These are phyloP conservation scores for Chromoteleia sp. DNA, from an alignment of 2,888 invertebrate species.

Conservation along the genomic window DNA sequence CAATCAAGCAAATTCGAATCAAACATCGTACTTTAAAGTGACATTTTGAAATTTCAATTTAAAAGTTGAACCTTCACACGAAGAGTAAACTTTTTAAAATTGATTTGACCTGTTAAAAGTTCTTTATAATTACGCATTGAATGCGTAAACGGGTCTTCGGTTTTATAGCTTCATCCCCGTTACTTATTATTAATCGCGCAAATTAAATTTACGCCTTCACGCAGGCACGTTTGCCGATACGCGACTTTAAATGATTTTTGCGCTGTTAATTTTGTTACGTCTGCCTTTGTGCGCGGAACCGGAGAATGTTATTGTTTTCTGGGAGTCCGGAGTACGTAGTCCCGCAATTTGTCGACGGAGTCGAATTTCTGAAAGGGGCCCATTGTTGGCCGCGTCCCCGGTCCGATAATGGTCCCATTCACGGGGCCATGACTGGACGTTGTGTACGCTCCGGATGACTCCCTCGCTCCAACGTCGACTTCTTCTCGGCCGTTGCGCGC, in stretches of 20 bases:
- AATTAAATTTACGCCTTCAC: too few species aligned
- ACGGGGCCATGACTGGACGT: conserved; percentile 73
- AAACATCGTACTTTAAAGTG: too few species aligned
- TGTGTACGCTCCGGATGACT: conserved; percentile 62
- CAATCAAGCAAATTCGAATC: too few species aligned
- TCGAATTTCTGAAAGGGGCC: conserved; percentile 80
- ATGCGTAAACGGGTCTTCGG: too few species aligned
- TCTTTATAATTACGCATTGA: too few species aligned
- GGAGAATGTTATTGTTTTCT: conserved; percentile 76
- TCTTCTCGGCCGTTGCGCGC: conserved; percentile 45
- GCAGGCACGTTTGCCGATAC: not conserved
- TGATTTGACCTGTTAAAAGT: too few species aligned
- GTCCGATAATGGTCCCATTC: conserved; percentile 79
- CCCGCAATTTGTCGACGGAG: conserved; percentile 79
- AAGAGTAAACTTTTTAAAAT: too few species aligned
- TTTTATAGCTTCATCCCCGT: too few species aligned
- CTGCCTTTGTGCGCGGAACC: conserved; percentile 13
- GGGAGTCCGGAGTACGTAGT: conserved; percentile 69
- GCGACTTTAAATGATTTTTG: conserved; percentile 6
- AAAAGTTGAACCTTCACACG: too few species aligned
- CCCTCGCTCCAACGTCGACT: conserved; percentile 31
- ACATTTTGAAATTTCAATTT: too few species aligned
- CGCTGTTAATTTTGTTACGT: conserved; percentile 31
- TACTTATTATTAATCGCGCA: too few species aligned
- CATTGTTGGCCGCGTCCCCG: conserved; percentile 74